Conservation (phyloP, 1,140 invertebrate genomes). For the Nasonia vitripennis region DNA sequence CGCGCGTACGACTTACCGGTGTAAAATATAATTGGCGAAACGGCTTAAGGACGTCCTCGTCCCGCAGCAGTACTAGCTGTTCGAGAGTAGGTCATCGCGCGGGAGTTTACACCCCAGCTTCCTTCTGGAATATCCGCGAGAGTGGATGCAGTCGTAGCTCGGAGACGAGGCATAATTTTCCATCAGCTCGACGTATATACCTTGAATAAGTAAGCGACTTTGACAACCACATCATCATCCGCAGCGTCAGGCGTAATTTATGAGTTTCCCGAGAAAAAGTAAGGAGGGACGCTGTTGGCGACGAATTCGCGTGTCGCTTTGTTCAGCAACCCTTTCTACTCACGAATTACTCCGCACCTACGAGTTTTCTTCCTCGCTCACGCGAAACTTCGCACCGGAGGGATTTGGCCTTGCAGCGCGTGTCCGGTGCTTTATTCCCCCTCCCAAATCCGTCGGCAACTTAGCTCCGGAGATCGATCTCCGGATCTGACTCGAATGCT, state of each 20-base stretch:
- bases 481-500: too few species aligned
- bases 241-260: too few species aligned
- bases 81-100: neutral
- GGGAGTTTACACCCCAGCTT: neutral
- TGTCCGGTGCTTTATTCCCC: too few species aligned
- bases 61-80: neutral
- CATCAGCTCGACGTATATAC: too few species aligned
- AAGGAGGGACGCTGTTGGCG: too few species aligned
- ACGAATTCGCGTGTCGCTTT: neutral
- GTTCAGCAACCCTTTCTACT: neutral
- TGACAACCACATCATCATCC: too few species aligned
- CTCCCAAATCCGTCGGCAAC: too few species aligned
- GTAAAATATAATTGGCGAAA: conserved; percentile 30
- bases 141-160: neutral
- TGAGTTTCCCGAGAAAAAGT: too few species aligned
- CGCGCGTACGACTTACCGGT: conserved; percentile 1
- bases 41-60: neutral
- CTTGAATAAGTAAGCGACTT: too few species aligned
- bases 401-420: neutral
- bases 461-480: too few species aligned
- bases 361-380: conserved; percentile 13
- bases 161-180: too few species aligned
- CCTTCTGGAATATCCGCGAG: neutral
- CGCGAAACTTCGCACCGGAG: neutral
- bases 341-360: neutral